Conservation (phyloP, 2,113 vertebrate species). For the Patagioenas fasciata region DNA sequence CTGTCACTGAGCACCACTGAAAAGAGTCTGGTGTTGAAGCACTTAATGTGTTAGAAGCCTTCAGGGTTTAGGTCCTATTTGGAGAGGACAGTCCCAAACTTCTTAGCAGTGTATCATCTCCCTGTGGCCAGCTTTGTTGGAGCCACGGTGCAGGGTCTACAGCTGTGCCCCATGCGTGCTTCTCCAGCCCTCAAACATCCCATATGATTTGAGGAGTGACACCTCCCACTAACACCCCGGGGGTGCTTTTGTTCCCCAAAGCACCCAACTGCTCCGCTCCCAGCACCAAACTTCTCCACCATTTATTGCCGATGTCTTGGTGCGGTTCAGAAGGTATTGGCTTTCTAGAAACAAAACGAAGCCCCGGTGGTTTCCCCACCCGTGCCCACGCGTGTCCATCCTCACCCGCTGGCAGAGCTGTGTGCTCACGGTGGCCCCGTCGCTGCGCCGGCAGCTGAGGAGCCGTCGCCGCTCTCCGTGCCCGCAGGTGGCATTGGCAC, state of each 20-base stretch:
- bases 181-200: neutral
- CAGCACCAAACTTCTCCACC: neutral
- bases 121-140: neutral
- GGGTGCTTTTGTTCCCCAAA: neutral
- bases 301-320: fast-evolving
- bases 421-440: conserved; percentile 78
- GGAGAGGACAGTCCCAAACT: neutral
- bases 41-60: neutral
- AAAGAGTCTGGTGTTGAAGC: too few relatives aligned
- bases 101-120: neutral
- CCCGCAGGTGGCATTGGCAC: conserved; percentile 86
- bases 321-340: fast-evolving
- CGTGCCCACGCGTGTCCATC: fast-evolving
- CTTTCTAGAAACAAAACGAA: too few relatives aligned
- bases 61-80: neutral
- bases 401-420: conserved; percentile 82
- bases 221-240: fast-evolving
- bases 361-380: fast-evolving
- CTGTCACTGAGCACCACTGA: too few relatives aligned
- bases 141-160: neutral
- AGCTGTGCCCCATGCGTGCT: fast-evolving
- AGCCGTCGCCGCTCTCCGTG: conserved; percentile 81
- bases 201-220: fast-evolving
- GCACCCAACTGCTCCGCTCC: fast-evolving
- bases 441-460: conserved; percentile 87